phyloP scores from a whole-genome alignment of 2,113 vertebrate species.

The Neotoma lepida region DNA sequence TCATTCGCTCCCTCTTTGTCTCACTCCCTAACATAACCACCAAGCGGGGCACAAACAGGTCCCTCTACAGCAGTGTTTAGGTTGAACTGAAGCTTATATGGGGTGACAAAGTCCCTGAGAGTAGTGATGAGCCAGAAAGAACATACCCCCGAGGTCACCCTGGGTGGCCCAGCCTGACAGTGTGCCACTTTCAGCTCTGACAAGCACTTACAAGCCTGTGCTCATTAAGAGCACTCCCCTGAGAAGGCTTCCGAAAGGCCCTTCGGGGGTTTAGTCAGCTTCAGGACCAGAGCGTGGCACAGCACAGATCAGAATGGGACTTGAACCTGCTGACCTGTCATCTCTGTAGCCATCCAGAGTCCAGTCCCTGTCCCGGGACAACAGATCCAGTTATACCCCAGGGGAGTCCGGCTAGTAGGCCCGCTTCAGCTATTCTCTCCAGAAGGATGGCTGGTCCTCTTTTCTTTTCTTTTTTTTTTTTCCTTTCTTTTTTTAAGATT shows the following conservation, averaged over 20 bases:
- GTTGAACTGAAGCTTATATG: not conserved
- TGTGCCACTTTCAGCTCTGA: not conserved
- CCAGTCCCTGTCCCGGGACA: not conserved
- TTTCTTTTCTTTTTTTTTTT: no score
- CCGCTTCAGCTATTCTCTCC: not conserved
- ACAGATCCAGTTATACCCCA: not conserved
- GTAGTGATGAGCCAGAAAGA: not conserved
- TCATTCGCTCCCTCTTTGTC: accelerated
- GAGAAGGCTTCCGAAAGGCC: not conserved
- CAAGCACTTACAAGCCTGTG: not conserved
- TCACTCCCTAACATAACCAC: not conserved
- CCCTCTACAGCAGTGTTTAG: not conserved
- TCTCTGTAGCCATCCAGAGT: not conserved
- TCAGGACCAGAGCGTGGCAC: not conserved
- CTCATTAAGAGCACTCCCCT: not conserved
- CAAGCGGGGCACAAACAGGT: not conserved
- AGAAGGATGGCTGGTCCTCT: not conserved
- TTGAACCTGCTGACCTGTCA: not conserved
- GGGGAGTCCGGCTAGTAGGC: not conserved
- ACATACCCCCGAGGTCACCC: conserved; percentile 9
- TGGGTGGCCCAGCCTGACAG: not conserved
- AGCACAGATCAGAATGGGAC: not conserved
- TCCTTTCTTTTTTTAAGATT: no score
- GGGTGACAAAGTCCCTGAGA: not conserved
- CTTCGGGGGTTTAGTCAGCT: not conserved